phyloP scores from a whole-genome alignment of 2,797 vertebrate species.

The Molossus alvarezi region DNA sequence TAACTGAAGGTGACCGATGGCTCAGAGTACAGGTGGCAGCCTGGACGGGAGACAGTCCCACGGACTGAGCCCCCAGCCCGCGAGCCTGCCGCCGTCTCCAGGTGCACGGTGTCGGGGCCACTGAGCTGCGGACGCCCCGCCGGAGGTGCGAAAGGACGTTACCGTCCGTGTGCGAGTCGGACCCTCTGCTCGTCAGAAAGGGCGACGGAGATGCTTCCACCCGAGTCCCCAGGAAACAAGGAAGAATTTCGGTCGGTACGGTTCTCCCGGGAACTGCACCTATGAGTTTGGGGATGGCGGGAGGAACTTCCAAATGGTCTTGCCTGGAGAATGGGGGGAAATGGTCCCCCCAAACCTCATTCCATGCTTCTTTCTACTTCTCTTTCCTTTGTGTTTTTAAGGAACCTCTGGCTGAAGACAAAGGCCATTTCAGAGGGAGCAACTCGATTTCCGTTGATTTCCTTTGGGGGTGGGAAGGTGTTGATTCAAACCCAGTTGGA shows the following conservation, averaged over 20 bases:
- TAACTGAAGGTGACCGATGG: no score
- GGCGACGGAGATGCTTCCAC: not conserved
- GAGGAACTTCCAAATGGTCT: not conserved
- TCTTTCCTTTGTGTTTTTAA: not conserved
- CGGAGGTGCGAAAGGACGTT: not conserved
- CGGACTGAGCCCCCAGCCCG: no score
- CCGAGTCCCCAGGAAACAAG: not conserved
- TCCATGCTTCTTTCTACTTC: not conserved
- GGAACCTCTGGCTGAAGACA: not conserved
- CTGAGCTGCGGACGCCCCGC: no score
- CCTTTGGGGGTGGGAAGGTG: not conserved
- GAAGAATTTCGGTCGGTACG: not conserved
- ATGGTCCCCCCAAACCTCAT: not conserved
- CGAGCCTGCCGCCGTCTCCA: no score
- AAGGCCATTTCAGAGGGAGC: not conserved
- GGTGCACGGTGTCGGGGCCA: no score
- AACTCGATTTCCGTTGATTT: no score
- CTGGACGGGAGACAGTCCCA: no score
- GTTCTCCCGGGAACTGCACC: not conserved
- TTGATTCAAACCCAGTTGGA: rapidly evolving
- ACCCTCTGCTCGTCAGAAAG: not conserved
- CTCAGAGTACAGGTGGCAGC: no score
- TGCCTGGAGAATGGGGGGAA: not conserved
- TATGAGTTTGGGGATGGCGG: not conserved
- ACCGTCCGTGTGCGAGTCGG: not conserved